Evolutionary conservation across 2,888 invertebrate species (phyloP).

Genomic region (Polyommatus icarus): DNA sequence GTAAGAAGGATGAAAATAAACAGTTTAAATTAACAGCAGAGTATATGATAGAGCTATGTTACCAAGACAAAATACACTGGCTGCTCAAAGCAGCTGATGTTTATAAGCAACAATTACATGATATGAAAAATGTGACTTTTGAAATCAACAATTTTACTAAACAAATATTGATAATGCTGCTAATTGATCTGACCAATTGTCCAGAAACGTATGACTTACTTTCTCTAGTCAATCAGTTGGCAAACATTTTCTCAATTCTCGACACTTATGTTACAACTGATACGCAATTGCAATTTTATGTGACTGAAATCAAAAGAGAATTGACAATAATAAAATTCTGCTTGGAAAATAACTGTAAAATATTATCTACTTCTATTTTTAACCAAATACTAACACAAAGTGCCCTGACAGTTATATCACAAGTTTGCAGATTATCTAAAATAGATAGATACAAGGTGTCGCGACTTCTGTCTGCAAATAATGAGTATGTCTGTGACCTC

Average conservation of each 20-base stretch:
- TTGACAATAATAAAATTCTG: constrained; percentile 74
- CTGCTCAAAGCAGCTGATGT: constrained; percentile 71
- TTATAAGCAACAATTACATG: constrained; percentile 68
- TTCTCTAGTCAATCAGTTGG: constrained; percentile 67
- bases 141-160: constrained; percentile 76
- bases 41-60: constrained; percentile 75
- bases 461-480: constrained; percentile 68
- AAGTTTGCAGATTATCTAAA: constrained; percentile 72
- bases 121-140: constrained; percentile 72
- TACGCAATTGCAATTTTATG: constrained; percentile 70
- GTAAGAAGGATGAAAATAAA: constrained; percentile 66
- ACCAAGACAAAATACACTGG: constrained; percentile 74
- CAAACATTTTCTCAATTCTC: constrained; percentile 73
- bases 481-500: constrained; percentile 67
- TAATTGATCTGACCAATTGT: constrained; percentile 73
- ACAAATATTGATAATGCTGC: constrained; percentile 74
- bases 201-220: constrained; percentile 71
- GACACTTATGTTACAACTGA: constrained; percentile 69
- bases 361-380: constrained; percentile 74
- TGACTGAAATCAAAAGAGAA: constrained; percentile 75
- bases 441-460: constrained; percentile 76
- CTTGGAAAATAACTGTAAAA: constrained; percentile 73
- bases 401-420: constrained; percentile 75
- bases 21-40: constrained; percentile 73
- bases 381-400: constrained; percentile 71